Evolutionary conservation across 2,888 invertebrate species (phyloP), one percentile per base, ranked within the genome.

Genomic region (Hydroisotoma schaefferi): DNA sequence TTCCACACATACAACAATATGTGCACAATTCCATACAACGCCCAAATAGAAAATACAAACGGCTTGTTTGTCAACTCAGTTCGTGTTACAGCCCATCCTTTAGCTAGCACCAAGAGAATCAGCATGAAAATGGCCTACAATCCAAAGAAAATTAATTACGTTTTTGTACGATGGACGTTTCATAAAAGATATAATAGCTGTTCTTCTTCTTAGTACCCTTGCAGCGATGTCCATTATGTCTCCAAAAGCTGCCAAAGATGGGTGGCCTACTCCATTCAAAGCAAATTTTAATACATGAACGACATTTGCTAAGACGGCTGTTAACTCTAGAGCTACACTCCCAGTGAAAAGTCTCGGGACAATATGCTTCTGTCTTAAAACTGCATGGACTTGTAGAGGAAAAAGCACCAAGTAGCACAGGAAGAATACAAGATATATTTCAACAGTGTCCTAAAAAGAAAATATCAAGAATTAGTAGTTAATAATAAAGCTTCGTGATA

Each of bases 1-100:
- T 94, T 94, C 94, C 95, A 95, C 57, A 94, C 88, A 77, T 95
- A 97, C 1, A 97, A 83, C 61, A 94, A 81, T 75, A 94, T 87
- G 77, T 94, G 93, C 29, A 94, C 88, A 59, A 91, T 83, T 51
- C 94, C 90, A 76, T 97, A 94, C 63, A 88, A 85, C 72, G 90
- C 82, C 95, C 97, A 97, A 70, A 94, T 87, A 37, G 87, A 85
- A 77, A 90, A 88, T 27, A 92, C 85, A 38, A 90, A 77, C 18
- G 87, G 86, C 76, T 90, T 93, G 81, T 90, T 88, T 18, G 90
- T 88, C 57, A 95, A 82, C 79, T 94, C 92, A 75, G 90, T 83
- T 70, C 91, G 82, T 22, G 63, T 64, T 12, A 64, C 63, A 3
- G 63, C 63, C 63, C 91, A 70, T 49, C 97, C 98, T 81, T 97